These are phyloP conservation scores for Acanthurus lineatus DNA, from an alignment of 2,797 vertebrate species.

Conservation along the genomic window DNA sequence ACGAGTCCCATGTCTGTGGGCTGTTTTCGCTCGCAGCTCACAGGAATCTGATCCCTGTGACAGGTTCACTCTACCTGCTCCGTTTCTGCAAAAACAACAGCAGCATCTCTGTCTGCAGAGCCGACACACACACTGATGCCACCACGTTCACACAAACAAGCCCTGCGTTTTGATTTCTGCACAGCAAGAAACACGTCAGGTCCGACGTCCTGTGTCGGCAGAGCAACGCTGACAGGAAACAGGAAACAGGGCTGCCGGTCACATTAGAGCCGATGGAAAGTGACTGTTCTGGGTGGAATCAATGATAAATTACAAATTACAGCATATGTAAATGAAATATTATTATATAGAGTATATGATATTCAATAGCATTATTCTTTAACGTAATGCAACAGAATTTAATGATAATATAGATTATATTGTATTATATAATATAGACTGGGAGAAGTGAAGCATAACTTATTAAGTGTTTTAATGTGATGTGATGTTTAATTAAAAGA, in stretches of 20 bases:
- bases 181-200: conserved; percentile 26
- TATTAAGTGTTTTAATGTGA: too few species aligned
- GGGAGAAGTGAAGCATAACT: too few species aligned
- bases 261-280: too few species aligned
- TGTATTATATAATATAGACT: too few species aligned
- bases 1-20: conserved; percentile 4
- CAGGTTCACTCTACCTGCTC: conserved; percentile 55
- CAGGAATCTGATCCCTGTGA: conserved; percentile 44
- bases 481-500: too few species aligned
- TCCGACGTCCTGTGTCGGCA: conserved; percentile 27
- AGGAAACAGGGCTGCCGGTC: too few species aligned
- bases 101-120: conserved; percentile 34
- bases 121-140: conserved; percentile 39
- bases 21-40: conserved; percentile 18
- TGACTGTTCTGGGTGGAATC: background rate
- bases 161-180: conserved; percentile 24
- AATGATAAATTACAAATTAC: background rate
- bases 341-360: too few species aligned
- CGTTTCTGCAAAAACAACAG: conserved; percentile 24
- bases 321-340: too few species aligned
- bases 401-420: too few species aligned
- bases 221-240: background rate
- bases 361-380: too few species aligned
- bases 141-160: conserved; percentile 57
- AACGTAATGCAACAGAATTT: too few species aligned